These are phyloP conservation scores for Haplotaxodon microlepis DNA, from an alignment of 2,113 vertebrate species.

Conservation along the genomic window DNA sequence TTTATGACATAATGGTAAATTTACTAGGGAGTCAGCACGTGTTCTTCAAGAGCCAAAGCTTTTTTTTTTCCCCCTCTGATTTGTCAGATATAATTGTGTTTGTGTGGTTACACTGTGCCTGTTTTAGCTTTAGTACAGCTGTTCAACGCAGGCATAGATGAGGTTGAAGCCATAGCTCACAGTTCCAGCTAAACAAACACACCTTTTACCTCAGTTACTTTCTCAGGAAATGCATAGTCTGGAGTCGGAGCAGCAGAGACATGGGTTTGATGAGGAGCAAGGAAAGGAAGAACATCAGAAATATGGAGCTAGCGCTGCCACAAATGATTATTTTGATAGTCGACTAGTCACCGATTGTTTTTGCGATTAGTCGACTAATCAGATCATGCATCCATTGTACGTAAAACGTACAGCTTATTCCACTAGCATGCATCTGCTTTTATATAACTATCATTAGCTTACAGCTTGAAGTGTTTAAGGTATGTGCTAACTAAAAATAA, in stretches of 20 bases:
- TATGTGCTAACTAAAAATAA: neutral
- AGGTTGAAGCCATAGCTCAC: neutral
- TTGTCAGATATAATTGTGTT: neutral
- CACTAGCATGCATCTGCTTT: neutral
- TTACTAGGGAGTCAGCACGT: neutral
- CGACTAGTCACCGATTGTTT: neutral
- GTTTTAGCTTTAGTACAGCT: neutral
- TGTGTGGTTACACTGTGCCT: neutral
- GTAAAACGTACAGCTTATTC: neutral
- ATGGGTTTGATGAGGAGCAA: neutral
- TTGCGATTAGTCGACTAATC: neutral
- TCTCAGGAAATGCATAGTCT: neutral
- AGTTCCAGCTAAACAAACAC: slow-evolving; percentile 28
- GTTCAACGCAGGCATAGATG: neutral
- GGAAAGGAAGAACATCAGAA: neutral
- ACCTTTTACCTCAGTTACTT: neutral
- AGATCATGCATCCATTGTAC: neutral
- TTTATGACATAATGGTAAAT: neutral
- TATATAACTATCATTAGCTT: neutral
- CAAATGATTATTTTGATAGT: neutral
- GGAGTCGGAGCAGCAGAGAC: neutral
- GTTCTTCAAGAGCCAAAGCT: neutral
- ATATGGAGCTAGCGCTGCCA: neutral
- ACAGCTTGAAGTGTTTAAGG: neutral
- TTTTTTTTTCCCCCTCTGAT: accelerated